These are phyloP conservation scores for Sprattus sprattus DNA, from an alignment of 2,113 vertebrate species.

Conservation along the genomic window DNA sequence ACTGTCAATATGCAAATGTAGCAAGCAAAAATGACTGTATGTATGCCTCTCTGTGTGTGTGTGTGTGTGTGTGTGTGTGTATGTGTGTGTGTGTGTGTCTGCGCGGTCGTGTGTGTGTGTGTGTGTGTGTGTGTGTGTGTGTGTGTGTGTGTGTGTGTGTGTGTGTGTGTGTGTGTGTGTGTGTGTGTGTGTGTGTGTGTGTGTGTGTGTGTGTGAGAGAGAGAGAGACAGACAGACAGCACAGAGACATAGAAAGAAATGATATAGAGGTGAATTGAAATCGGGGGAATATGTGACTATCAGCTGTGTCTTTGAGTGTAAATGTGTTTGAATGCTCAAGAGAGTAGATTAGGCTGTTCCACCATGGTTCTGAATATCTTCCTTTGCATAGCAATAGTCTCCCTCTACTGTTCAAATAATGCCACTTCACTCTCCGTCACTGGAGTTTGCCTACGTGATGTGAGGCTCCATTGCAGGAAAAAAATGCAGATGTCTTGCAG, in stretches of 20 bases:
- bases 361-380: conserved; percentile 53
- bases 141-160: conserved; percentile 8
- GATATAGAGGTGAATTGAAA: neutral
- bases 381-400: conserved; percentile 65
- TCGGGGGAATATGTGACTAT: conserved; percentile 2
- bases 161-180: conserved; percentile 11
- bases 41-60: neutral
- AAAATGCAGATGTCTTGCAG: neutral
- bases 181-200: conserved; percentile 2
- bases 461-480: neutral
- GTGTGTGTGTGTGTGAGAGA: neutral
- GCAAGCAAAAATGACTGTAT: neutral
- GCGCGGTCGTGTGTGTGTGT: neutral
- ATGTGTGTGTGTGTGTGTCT: neutral
- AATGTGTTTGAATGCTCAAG: conserved; percentile 40
- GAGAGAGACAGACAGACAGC: neutral
- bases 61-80: neutral
- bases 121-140: neutral
- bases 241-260: no score
- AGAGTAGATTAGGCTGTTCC: conserved; percentile 49
- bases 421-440: conserved; percentile 54
- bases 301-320: neutral
- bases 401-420: conserved; percentile 72
- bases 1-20: neutral
- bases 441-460: neutral